phyloP scores from a whole-genome alignment of 2,797 vertebrate genomes.

The Phoxinus dragarum region DNA sequence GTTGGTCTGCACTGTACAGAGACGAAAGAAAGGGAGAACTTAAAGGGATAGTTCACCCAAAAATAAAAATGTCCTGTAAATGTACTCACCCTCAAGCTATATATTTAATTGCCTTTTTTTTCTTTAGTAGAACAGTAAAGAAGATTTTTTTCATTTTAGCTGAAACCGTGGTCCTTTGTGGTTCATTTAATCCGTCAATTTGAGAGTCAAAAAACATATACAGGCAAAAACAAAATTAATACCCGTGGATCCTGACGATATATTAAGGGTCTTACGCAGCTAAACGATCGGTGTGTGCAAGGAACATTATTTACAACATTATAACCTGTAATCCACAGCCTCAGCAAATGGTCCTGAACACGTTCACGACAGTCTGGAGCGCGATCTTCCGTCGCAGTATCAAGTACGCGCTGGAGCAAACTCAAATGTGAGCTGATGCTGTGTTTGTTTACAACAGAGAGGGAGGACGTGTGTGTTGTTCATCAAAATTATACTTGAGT shows the following conservation, averaged over 20 bases:
- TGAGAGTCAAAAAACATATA: not conserved
- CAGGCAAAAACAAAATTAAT: not conserved
- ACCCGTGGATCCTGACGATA: too few species aligned
- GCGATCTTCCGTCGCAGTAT: not conserved
- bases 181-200: not conserved
- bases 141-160: not conserved
- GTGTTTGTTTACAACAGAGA: not conserved
- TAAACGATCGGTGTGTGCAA: not conserved
- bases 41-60: not conserved
- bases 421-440: not conserved
- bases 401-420: rapidly evolving
- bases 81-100: not conserved
- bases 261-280: too few species aligned
- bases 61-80: not conserved
- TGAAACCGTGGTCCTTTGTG: not conserved
- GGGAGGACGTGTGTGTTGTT: not conserved
- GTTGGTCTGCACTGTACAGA: slow-evolving; percentile 84
- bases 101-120: not conserved
- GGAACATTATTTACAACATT: not conserved
- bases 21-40: not conserved
- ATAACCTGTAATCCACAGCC: not conserved
- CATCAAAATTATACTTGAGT: not conserved
- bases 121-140: not conserved
- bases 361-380: not conserved
- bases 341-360: not conserved